Conservation (phyloP, 2,888 invertebrate genomes). For the Zygogramma bicolorata region DNA sequence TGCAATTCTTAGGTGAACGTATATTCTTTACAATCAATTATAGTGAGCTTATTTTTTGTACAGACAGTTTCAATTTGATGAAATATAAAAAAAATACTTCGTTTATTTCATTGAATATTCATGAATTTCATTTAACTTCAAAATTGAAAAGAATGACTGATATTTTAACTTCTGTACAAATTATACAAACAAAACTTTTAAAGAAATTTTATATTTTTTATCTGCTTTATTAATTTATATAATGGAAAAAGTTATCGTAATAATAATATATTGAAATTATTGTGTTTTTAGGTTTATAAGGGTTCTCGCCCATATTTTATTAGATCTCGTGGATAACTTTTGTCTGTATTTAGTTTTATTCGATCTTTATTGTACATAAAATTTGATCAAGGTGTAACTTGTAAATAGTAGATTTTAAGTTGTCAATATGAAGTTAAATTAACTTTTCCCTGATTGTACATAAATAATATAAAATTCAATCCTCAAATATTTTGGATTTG, state of each 20-base stretch:
- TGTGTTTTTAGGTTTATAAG: slow-evolving; percentile 8
- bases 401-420: slow-evolving; percentile 39
- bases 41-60: neutral
- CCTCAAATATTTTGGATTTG: slow-evolving; percentile 34
- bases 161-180: slow-evolving; percentile 36
- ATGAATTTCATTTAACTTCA: slow-evolving; percentile 16
- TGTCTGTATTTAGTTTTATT: slow-evolving; percentile 36
- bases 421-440: slow-evolving; percentile 41
- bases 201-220: slow-evolving; percentile 12
- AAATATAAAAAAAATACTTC: neutral
- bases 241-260: neutral
- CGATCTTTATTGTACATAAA: slow-evolving; percentile 44
- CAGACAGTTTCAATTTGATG: neutral
- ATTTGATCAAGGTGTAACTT: slow-evolving; percentile 30
- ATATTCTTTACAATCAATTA: neutral
- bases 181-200: slow-evolving; percentile 23
- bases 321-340: slow-evolving; percentile 46
- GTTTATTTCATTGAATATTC: neutral
- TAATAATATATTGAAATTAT: neutral
- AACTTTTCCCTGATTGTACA: slow-evolving; percentile 38
- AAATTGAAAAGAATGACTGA: slow-evolving; percentile 38
- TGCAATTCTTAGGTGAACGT: neutral
- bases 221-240: slow-evolving; percentile 16
- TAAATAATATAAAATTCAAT: slow-evolving; percentile 35
- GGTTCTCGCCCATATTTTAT: slow-evolving; percentile 25